These are phyloP conservation scores for Elmis aenea DNA, from an alignment of 2,888 invertebrate species.

Conservation along the genomic window DNA sequence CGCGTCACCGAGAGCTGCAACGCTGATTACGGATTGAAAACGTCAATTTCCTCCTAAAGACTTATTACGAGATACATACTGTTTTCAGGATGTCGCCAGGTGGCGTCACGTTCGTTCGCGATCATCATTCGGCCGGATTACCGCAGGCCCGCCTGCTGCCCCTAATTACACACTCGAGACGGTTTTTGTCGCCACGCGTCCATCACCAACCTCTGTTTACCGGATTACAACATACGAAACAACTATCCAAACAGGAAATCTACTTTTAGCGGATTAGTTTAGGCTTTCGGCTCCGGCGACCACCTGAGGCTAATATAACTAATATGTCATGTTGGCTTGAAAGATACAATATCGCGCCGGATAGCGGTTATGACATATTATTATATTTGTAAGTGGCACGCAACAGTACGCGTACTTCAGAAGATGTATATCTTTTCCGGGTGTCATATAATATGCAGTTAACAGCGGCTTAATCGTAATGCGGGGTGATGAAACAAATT, in stretches of 20 bases:
- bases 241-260: constrained; percentile 26
- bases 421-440: constrained; percentile 15
- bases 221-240: constrained; percentile 23
- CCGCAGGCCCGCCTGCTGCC: constrained; percentile 13
- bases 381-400: constrained; percentile 11
- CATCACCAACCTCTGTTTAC: constrained; percentile 23
- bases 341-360: constrained; percentile 15
- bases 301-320: constrained; percentile 31
- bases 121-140: constrained; percentile 16
- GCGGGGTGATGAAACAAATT: constrained; percentile 19
- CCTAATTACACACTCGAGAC: constrained; percentile 17
- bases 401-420: constrained; percentile 10
- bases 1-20: constrained; percentile 12
- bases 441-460: constrained; percentile 9
- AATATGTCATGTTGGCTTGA: constrained; percentile 25
- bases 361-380: constrained; percentile 14
- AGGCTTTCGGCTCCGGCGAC: constrained; percentile 22
- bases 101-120: constrained; percentile 14
- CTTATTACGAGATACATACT: too few relatives aligned
- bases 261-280: constrained; percentile 30
- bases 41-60: too few relatives aligned
- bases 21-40: too few relatives aligned
- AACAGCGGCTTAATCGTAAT: constrained; percentile 11
- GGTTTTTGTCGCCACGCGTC: constrained; percentile 20
- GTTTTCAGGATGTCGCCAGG: constrained; percentile 15